Conservation (phyloP, 2,797 vertebrate genomes). For the Eulemur rubriventer region DNA sequence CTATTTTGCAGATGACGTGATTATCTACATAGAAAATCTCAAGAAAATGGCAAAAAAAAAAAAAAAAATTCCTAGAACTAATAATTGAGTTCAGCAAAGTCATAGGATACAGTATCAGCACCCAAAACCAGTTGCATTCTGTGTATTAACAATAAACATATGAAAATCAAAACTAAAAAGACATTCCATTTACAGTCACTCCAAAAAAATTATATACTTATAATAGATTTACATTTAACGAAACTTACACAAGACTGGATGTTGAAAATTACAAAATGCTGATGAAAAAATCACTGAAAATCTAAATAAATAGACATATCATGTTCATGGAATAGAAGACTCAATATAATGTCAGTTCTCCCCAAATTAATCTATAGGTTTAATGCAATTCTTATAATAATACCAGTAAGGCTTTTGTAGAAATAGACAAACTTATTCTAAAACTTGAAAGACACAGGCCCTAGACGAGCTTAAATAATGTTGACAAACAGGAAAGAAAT, state of each 20-base stretch:
- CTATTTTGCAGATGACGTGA: background rate
- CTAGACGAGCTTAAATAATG: background rate
- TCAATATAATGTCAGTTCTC: background rate
- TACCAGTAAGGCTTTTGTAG: background rate
- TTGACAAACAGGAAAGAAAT: background rate
- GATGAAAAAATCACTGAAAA: background rate
- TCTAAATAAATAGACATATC: background rate
- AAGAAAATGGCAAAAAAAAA: background rate
- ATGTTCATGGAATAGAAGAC: background rate
- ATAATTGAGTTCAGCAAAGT: background rate
- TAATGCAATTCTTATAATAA: background rate
- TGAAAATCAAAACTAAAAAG: background rate
- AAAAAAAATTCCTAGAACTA: background rate
- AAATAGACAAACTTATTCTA: background rate
- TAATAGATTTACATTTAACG: background rate
- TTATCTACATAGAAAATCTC: background rate
- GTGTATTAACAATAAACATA: background rate
- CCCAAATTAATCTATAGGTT: background rate
- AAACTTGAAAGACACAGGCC: background rate
- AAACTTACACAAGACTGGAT: background rate
- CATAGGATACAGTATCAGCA: background rate
- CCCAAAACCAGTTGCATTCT: background rate
- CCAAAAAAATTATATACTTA: background rate
- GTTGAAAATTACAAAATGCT: background rate
- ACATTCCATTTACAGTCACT: too few relatives aligned